A percentile compares a stretch with the other conserved stretches of the same genome.
Conservation (phyloP, 2,113 vertebrate genomes). For the Rhineura floridana region DNA sequence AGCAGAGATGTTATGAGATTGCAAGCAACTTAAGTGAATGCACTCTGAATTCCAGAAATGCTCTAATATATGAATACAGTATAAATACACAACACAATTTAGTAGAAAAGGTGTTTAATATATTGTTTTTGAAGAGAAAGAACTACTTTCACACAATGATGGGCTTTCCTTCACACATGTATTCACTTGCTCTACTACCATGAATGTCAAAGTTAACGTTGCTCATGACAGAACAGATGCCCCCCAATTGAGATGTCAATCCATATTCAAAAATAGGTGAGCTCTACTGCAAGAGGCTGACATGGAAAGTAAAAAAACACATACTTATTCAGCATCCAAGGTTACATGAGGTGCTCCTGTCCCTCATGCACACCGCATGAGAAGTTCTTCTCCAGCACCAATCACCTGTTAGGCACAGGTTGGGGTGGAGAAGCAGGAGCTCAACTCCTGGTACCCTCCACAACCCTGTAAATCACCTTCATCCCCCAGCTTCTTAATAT, state of each 20-base stretch:
- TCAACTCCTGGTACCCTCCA: not conserved
- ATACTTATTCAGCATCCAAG: not conserved
- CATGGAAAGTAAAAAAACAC: not conserved
- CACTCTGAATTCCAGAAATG: not conserved
- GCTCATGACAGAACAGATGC: constrained; percentile 8
- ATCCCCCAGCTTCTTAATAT: not conserved
- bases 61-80: not conserved
- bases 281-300: not conserved
- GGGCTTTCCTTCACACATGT: constrained; percentile 34
- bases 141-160: constrained; percentile 57
- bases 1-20: not conserved
- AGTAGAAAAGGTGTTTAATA: constrained; percentile 81
- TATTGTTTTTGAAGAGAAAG: constrained; percentile 36
- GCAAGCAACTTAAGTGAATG: not conserved
- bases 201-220: constrained; percentile 39
- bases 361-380: not conserved
- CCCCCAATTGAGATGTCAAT: not conserved
- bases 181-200: constrained; percentile 44
- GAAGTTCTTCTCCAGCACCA: not conserved
- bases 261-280: not conserved
- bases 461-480: not conserved
- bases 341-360: not conserved
- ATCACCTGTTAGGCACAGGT: not conserved
- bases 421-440: not conserved
- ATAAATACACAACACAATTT: constrained; percentile 35